Base-by-base conservation (phyloP, 2,797 vertebrate species). In the Anguilla megastoma region DNA sequence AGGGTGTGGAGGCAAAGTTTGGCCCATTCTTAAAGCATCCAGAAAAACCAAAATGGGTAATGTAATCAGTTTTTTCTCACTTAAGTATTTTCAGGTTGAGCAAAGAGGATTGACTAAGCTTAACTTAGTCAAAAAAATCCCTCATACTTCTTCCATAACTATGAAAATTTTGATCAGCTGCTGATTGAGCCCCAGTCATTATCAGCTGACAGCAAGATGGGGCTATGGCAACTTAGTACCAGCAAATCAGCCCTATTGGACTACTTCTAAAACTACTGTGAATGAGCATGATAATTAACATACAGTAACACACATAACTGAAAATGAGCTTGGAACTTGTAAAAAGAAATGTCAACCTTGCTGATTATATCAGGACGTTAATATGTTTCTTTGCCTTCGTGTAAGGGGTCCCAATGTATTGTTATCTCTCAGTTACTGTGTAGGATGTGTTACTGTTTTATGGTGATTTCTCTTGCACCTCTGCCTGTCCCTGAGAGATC, bases 201-300 rank as follows among this genome's bases (percentile, higher is more conserved):
- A 79, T 45, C 33, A 45, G 14, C 3, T 79, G 36, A 12, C 74
- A 18, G 16, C 74, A 79, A 79, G 36, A 45, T 41, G 36, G 4
- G 45, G 74, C 36, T 41, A 2, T 12, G 18, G 36, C 74, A 9
- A 74, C 27, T 74, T 12, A 33, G 12, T 33, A 41, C 24, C 3
- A 3, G 10, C 9, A 74, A 74, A 12, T 7, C 1, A 12, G 33
- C 12, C 74, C 74, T 79, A 0, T 79, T 36, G 74, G 33, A 79
- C 36, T 79, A 45, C 74, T 79, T 9, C 74, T 79, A 45, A 45
- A 41, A 79, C 74, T 79, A 79, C 74, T 18, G 74, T 79, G 74
- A 79, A 21, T 45, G 69, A 33, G 69, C 69, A 33, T 74, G 30
- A 74, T 27, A 74, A 12, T 79, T 45, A 79, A 79, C 5, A 74